Conservation (phyloP, 2,797 vertebrate genomes). For the Rhabdomys pumilio region DNA sequence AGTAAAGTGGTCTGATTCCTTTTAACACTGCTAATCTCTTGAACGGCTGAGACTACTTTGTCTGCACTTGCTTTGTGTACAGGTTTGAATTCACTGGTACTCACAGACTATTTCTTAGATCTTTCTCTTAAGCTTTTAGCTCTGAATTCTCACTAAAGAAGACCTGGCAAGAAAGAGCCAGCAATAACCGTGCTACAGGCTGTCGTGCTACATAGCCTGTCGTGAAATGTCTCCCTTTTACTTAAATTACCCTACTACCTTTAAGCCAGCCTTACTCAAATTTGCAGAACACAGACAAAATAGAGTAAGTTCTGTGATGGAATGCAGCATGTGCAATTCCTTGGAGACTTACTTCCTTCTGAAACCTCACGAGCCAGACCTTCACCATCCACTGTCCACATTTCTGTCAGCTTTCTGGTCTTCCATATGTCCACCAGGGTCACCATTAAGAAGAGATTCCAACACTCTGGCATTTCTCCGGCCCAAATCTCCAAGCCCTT, state of each 20-base stretch:
- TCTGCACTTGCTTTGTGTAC: background rate
- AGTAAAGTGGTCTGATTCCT: background rate
- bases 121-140: background rate
- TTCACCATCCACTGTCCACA: background rate
- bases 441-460: background rate
- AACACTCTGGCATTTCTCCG: background rate
- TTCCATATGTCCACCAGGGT: background rate
- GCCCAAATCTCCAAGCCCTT: background rate
- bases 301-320: background rate
- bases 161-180: background rate
- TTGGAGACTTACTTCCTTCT: background rate
- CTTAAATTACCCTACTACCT: background rate
- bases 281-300: background rate
- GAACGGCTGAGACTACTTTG: background rate
- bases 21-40: background rate
- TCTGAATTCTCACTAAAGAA: background rate
- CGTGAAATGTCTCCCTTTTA: background rate
- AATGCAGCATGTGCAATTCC: background rate
- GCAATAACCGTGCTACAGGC: background rate
- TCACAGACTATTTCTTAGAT: background rate
- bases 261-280: background rate
- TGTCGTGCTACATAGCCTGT: too few relatives aligned
- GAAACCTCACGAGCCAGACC: background rate
- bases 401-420: background rate
- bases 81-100: background rate